Base-by-base conservation (phyloP, 2,797 vertebrate genomes). In the Heliangelus exortis region DNA sequence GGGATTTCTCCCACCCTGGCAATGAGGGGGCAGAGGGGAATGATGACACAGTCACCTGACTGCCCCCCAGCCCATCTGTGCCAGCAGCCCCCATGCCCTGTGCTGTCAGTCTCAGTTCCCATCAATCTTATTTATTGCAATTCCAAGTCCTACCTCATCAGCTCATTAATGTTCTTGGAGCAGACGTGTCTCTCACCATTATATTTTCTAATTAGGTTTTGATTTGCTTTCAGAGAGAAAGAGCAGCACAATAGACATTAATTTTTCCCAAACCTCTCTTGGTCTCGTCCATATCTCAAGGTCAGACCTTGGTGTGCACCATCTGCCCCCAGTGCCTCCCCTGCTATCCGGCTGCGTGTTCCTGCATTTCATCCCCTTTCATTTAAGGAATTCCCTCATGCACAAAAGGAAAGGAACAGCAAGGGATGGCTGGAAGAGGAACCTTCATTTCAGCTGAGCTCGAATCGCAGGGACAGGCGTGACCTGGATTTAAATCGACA, bases 131-230 rank as follows among this genome's bases (percentile, higher is more conserved):
- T 82, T 90, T 84, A 91, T 84, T 94, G 76, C 92, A 39, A 79
- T 90, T 90, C 77, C 85, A 84, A 45, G 55, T 63, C 87, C 74
- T 79, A 67, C 74, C 80, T 91, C 77, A 80, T 88, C 80, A 51
- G 85, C 85, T 93, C 85, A 76, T 94, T 90, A 96, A 94, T 12
- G 91, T 74, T 81, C 82, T 48, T 0, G 0, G 72, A 50, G 73
- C 87, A 92, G 91, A 57, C 84, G 4, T 74, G 65, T 94, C 67
- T 96, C 88, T 83, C 89, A 43, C 73, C 82, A 92, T 95, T 91
- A 84, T 95, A 20, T 88, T 93, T 89, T 78, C 69, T 94, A 96
- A 96, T 96, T 94, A 93, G 87, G 86, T 95, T 96, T 96, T 95
- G 57, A 96, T 96, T 94, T 89, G n/a, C 71, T 90, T 91, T 92